Evolutionary conservation across 2,113 vertebrate species (phyloP), one percentile per base, ranked within the genome.

Genomic region (Cottus gobio): DNA sequence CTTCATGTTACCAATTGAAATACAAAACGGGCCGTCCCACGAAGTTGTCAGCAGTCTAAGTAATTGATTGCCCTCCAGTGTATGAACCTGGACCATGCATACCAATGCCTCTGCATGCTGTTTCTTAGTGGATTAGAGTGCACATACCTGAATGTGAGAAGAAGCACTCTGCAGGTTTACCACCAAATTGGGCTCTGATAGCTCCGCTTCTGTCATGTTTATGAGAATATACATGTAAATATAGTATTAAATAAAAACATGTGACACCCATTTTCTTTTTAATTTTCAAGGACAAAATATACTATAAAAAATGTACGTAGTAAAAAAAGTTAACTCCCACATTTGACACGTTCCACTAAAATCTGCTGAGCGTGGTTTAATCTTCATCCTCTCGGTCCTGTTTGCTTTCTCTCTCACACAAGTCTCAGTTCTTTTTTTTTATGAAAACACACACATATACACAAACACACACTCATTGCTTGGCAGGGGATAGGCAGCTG

Each of bases 91-190:
- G 65, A 46, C 52, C 68, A 5, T 31, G 79, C 63, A 54, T 30
- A 16, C 80, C 75, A 26, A 70, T 83, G 70, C 58, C 86, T 65
- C 67, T 28, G 80, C 76, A 24, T 84, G 66, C 18, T 20, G 74
- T 74, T 56, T 84, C 76, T 75, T 39, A 86, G 74, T 86, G 50
- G 83, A 87, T 89, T 79, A 82, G 66, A 75, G 48, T 68, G 76
- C 24, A 54, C 80, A 78, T 82, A 88, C 79, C 66, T 72, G 42
- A 31, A 66, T 16, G 67, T 42, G 34, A 42, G 68, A 13, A 34
- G 18, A 22, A 34, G 60, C 34, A 37, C 36, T n/a, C n/a, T n/a
- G 37, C 28, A 12, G n/a, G 44, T 71, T 69, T 57, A 67, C 31
- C 67, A 26, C 26, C 52, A 74, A 48, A 79, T 48, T 24, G 10